Conservation (phyloP, 2,888 invertebrate species). For the Leucozona laternaria region DNA sequence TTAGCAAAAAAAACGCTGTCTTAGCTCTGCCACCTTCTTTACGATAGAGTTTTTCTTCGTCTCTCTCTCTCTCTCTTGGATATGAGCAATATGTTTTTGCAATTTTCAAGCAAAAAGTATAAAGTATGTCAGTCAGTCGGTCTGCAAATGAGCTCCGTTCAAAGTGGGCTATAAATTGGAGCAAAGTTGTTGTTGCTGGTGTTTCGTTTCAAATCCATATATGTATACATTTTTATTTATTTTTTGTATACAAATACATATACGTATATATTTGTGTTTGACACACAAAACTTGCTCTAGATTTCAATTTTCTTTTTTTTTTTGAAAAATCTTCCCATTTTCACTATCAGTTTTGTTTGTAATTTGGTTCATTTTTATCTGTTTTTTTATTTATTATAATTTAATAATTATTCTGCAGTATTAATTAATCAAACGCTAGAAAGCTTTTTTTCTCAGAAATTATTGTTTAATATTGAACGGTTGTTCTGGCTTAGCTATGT, state of each 20-base stretch:
- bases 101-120: slow-evolving; percentile 38
- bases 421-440: neutral
- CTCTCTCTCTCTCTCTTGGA: neutral
- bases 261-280: neutral
- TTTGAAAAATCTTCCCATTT: neutral
- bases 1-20: slow-evolving; percentile 16
- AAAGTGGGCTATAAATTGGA: slow-evolving; percentile 65
- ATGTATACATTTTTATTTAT: too few species aligned
- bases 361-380: neutral
- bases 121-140: slow-evolving; percentile 52
- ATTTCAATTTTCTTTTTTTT: slow-evolving; percentile 4
- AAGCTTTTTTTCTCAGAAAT: neutral
- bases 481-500: neutral
- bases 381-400: neutral
- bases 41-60: slow-evolving; percentile 1
- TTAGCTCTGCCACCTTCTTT: slow-evolving; percentile 7
- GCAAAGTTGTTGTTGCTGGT: slow-evolving; percentile 54
- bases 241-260: too few species aligned
- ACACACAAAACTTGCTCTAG: slow-evolving; percentile 32
- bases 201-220: neutral
- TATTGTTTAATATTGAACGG: neutral
- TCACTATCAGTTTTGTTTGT: slow-evolving; percentile 17
- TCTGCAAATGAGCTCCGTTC: slow-evolving; percentile 30
- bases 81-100: slow-evolving; percentile 25
- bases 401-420: neutral